Evolutionary conservation across 2,113 vertebrate species (phyloP), one percentile per base, ranked within the genome.

Genomic region (Opisthocomus hoazin): DNA sequence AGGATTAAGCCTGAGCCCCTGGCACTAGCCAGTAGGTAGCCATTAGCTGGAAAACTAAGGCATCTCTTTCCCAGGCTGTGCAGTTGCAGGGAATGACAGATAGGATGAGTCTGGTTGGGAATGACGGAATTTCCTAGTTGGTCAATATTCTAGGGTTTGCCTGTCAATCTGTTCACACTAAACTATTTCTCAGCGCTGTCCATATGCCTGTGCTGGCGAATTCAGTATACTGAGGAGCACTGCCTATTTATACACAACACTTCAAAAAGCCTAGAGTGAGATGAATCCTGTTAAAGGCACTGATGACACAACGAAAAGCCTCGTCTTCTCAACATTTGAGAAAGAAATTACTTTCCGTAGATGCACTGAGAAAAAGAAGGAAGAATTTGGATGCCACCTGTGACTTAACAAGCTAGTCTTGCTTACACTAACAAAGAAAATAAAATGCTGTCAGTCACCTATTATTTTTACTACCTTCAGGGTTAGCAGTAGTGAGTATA

Each of bases 21-120:
- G 64, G 65, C 69, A 18, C 18, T 43, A 48, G n/a, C 36, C 64
- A 39, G 43, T 43, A 11, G 17, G 17, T 69, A 34, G 16, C 34
- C 3, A 4, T 79, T 57, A 79, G 37, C 30, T 90, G 60, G 68
- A 57, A 64, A 75, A 46, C 12, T 7, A 39, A 60, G 61, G 30
- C 0, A 0, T 56, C 16, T 60, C 50, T 54, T 85, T 63, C 54
- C 53, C 7, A 50, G 53, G 10, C n/a, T 76, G 15, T 0, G 0
- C 3, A 1, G 7, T 78, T 89, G 3, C 11, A 43, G 15, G 6
- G 34, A 61, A 39, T 18, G 39, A 36, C 29, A 84, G 43, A 13
- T 21, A 18, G 3, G 18, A 21, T 34, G 23, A 58, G 9, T 23
- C 32, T 87, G 54, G 5, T 2, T 69, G 51, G 29, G 60, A 46